Base-by-base conservation (phyloP, 2,888 invertebrate genomes). In the Galerucella calmariensis region DNA sequence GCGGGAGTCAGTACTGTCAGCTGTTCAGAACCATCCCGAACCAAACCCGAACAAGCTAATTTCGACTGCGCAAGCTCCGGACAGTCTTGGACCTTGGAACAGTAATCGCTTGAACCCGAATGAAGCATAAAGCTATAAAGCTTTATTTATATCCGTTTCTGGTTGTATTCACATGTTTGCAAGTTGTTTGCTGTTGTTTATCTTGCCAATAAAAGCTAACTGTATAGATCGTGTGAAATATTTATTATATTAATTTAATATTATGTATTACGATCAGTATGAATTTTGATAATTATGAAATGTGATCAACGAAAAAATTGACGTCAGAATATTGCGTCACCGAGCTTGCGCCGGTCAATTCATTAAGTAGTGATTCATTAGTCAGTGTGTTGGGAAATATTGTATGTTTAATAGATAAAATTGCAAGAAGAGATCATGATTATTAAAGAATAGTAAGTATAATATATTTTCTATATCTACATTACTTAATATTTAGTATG, bases 401-500 rank as follows among this genome's bases (percentile, higher is more conserved):
- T 78, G 78, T 74, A 78, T 79, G 80, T 79, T 77, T 77, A 78
- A 69, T 80, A 80, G 78, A 76, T 79, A 77, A 79, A 80, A 75
- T 70, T 78, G 75, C 75, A 71, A 69, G 72, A 86, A 86, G 82
- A 86, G 89, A 91, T 87, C 86, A 92, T 92, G 92, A 90, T 92
- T 88, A 92, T 92, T 88, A 92, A 92, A 90, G 92, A 92, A 91
- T 92, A 89, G 92, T 92, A 87, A 92, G 92, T 92, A 89, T 58
- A 12, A 67, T 65, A 20, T 68, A 62, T 53, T 20, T 70, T 73
- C 14, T 70, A 63, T 46, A 67, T 11, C 20, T 71, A 58, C 56
- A 27, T 8, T 5, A 24, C 20, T 24, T n/a, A 58, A 46, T 24
- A 20, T n/a, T 63, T 20, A 16, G 9, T 44, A 24, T 20, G 58